phyloP scores from a whole-genome alignment of 2,888 invertebrate species.

The Agrotis segetum region DNA sequence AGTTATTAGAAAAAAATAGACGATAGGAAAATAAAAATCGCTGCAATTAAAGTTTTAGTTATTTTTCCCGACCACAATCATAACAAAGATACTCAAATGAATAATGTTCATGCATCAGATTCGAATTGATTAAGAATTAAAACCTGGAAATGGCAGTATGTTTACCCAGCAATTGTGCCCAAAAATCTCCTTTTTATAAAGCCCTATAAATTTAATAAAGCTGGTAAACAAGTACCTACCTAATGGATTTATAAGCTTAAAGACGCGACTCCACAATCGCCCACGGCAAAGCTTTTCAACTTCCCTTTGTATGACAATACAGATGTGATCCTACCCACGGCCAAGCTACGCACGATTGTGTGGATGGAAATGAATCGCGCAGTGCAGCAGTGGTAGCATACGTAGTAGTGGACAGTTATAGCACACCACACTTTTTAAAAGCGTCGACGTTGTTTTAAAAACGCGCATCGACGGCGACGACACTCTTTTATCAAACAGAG shows the following conservation, averaged over 20 bases:
- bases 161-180: not conserved
- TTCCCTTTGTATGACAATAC: not conserved
- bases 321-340: not conserved
- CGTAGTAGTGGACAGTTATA: not conserved
- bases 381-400: not conserved
- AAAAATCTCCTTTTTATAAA: not conserved
- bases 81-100: too few species aligned
- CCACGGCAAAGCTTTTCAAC: not conserved
- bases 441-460: too few species aligned
- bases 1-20: too few species aligned
- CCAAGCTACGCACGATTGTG: not conserved
- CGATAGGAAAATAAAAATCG: too few species aligned
- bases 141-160: conserved; percentile 1
- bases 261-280: not conserved
- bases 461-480: too few species aligned
- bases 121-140: not conserved
- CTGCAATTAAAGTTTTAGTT: too few species aligned
- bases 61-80: too few species aligned
- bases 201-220: too few species aligned
- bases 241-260: not conserved
- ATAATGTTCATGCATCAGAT: not conserved
- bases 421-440: too few species aligned
- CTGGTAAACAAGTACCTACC: too few species aligned
- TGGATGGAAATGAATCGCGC: not conserved
- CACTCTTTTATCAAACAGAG: too few species aligned